These are phyloP conservation scores for Chironomus tepperi DNA, from an alignment of 1,140 invertebrate species.

Conservation along the genomic window DNA sequence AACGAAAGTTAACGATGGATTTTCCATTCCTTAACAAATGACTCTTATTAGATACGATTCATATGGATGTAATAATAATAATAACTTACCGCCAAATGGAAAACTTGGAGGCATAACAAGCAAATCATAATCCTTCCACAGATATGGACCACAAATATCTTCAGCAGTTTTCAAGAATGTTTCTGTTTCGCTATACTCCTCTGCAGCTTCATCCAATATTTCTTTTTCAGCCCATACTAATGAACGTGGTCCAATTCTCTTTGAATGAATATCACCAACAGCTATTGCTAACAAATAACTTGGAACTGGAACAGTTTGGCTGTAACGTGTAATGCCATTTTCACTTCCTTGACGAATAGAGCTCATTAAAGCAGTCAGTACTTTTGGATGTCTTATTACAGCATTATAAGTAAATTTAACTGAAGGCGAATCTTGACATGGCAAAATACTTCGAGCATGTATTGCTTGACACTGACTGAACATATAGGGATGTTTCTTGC, in stretches of 20 bases:
- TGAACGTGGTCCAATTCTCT: conserved; percentile 64
- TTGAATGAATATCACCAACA: conserved; percentile 69
- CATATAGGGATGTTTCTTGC: conserved; percentile 78
- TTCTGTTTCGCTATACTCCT: conserved; percentile 84
- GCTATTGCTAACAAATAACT: conserved; percentile 79
- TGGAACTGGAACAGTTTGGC: conserved; percentile 67
- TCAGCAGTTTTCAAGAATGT: conserved; percentile 76
- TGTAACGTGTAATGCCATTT: conserved; percentile 50
- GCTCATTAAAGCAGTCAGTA: conserved; percentile 83
- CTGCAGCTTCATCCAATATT: conserved; percentile 71
- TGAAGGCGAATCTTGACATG: conserved; percentile 90
- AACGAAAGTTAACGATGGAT: conserved; percentile 91
- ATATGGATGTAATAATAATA: too few species aligned
- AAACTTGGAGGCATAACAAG: conserved; percentile 89
- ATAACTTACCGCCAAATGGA: conserved; percentile 59
- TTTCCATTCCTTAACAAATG: conserved; percentile 76
- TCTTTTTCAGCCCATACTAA: conserved; percentile 85
- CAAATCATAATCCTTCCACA: conserved; percentile 83
- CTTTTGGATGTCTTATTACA: conserved; percentile 63
- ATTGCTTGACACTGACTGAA: conserved; percentile 93
- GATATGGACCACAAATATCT: conserved; percentile 67
- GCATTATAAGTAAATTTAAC: conserved; percentile 84
- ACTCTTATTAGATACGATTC: too few species aligned
- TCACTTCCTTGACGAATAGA: conserved; percentile 51
- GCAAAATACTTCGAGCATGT: conserved; percentile 76